A percentile compares a stretch with the other conserved stretches of the same genome.
phyloP scores from a whole-genome alignment of 2,888 invertebrate genomes.

The Incurvaria masculella region DNA sequence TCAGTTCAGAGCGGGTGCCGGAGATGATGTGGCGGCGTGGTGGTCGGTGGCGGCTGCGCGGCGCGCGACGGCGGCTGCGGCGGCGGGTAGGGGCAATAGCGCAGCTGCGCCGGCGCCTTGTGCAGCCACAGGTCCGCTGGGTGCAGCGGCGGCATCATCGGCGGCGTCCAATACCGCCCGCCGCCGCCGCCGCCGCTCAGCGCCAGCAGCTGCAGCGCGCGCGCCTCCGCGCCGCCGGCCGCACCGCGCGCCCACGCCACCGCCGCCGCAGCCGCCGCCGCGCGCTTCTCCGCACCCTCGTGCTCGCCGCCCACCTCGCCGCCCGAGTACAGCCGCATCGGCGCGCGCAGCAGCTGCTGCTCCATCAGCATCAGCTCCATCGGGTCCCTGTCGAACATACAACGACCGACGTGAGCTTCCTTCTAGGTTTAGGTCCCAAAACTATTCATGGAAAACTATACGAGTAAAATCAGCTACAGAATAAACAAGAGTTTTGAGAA shows the following conservation, averaged over 20 bases:
- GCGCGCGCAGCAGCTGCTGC: slow-evolving; percentile 68
- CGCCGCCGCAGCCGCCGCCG: slow-evolving; percentile 57
- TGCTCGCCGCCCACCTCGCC: slow-evolving; percentile 49
- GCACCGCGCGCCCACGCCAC: slow-evolving; percentile 53
- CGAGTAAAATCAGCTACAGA: too few species aligned
- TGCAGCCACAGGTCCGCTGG: slow-evolving; percentile 91
- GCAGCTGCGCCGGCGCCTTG: slow-evolving; percentile 65
- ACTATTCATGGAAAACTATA: too few species aligned
- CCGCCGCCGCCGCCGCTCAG: slow-evolving; percentile 76
- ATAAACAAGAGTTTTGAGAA: too few species aligned
- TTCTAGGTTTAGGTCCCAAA: too few species aligned
- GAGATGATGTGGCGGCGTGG: slow-evolving; percentile 36
- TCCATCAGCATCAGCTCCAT: slow-evolving; percentile 79
- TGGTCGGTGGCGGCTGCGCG: slow-evolving; percentile 14
- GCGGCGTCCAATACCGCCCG: slow-evolving; percentile 71
- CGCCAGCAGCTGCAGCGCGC: slow-evolving; percentile 40
- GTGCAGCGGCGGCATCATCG: slow-evolving; percentile 78
- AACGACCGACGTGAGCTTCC: slow-evolving; percentile 1
- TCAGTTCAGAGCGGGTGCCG: slow-evolving; percentile 40
- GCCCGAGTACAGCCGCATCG: slow-evolving; percentile 64
- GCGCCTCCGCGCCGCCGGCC: slow-evolving; percentile 52
- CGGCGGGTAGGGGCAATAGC: slow-evolving; percentile 62
- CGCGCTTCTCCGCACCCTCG: slow-evolving; percentile 53
- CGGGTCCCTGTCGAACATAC: slow-evolving; percentile 61
- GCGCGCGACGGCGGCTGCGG: slow-evolving; percentile 32